phyloP scores from a whole-genome alignment of 2,888 invertebrate genomes.

The Crossocerus cetratus region DNA sequence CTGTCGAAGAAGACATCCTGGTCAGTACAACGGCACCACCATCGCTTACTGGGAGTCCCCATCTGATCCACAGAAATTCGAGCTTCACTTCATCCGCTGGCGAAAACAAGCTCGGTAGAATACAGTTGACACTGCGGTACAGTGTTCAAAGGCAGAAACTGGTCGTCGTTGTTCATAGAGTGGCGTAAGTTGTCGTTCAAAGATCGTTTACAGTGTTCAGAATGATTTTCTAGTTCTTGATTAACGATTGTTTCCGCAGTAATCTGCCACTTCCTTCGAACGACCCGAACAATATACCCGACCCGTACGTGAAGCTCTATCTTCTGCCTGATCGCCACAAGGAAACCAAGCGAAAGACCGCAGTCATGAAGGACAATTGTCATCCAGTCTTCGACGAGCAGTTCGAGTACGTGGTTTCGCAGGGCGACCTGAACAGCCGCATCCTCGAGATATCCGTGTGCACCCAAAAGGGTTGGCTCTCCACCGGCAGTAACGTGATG shows the following conservation, averaged over 20 bases:
- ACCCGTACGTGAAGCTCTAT: slow-evolving; percentile 93
- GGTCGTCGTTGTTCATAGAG: slow-evolving; percentile 91
- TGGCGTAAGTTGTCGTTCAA: slow-evolving; percentile 83
- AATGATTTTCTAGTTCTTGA: too few relatives aligned
- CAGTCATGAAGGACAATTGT: slow-evolving; percentile 91
- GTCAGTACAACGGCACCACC: slow-evolving; percentile 66
- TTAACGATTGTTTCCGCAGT: slow-evolving; percentile 74
- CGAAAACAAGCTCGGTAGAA: slow-evolving; percentile 86
- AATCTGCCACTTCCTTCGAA: slow-evolving; percentile 85
- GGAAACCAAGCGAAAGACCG: slow-evolving; percentile 92
- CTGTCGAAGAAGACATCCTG: slow-evolving; percentile 68
- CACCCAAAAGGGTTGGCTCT: slow-evolving; percentile 90
- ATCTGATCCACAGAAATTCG: slow-evolving; percentile 81
- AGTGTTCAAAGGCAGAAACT: slow-evolving; percentile 90
- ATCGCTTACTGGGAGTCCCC: slow-evolving; percentile 72
- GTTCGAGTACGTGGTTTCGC: slow-evolving; percentile 92
- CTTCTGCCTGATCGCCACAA: slow-evolving; percentile 90
- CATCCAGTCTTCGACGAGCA: slow-evolving; percentile 94
- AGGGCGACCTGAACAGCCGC: slow-evolving; percentile 86
- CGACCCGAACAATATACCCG: slow-evolving; percentile 90
- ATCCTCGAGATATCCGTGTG: slow-evolving; percentile 92
- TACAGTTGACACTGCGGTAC: slow-evolving; percentile 91
- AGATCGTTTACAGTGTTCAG: not conserved
- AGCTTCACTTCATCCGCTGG: slow-evolving; percentile 83
- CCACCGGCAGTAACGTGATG: slow-evolving; percentile 88